Percentiles rank a stretch among this genome's conserved stretches.
Evolutionary conservation across 2,888 invertebrate species (phyloP).

Genomic region (Disparrhopalites patrizii): DNA sequence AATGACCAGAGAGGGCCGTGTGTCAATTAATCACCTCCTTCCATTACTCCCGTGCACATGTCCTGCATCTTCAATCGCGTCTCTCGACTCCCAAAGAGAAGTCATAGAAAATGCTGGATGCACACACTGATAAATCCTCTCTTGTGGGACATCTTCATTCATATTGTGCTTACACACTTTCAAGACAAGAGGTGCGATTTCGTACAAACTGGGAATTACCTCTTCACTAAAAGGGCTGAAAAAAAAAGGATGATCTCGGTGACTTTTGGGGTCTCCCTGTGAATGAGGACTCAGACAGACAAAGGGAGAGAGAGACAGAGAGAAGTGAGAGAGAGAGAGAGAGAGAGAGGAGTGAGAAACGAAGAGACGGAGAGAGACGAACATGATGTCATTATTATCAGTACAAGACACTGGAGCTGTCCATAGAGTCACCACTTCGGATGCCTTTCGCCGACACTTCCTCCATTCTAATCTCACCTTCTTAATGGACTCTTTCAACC

Average conservation of each 20-base stretch:
- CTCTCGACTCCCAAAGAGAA: neutral
- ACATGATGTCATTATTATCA: conserved; percentile 26
- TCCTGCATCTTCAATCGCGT: conserved; percentile 13
- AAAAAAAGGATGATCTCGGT: too few relatives aligned
- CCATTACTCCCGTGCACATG: conserved; percentile 24
- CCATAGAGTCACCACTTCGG: neutral
- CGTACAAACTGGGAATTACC: too few relatives aligned
- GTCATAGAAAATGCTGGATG: too few relatives aligned
- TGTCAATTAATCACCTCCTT: conserved; percentile 26
- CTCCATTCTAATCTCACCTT: neutral
- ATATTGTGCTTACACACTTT: too few relatives aligned
- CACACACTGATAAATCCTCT: too few relatives aligned
- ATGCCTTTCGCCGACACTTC: conserved; percentile 7
- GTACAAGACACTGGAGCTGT: conserved; percentile 18
- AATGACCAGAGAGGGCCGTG: conserved; percentile 4
- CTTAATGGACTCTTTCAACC: conserved; percentile 21
- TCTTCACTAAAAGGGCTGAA: too few relatives aligned
- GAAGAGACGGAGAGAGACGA: conserved; percentile 11
- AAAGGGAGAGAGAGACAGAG: too few relatives aligned
- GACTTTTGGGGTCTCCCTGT: too few relatives aligned
- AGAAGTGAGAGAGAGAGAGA: too few relatives aligned
- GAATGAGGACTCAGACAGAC: too few relatives aligned
- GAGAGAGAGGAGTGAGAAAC: neutral
- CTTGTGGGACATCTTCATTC: neutral
- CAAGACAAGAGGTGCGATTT: too few relatives aligned